Conservation (phyloP, 1,140 invertebrate species). For the Luehdorfia chinensis region DNA sequence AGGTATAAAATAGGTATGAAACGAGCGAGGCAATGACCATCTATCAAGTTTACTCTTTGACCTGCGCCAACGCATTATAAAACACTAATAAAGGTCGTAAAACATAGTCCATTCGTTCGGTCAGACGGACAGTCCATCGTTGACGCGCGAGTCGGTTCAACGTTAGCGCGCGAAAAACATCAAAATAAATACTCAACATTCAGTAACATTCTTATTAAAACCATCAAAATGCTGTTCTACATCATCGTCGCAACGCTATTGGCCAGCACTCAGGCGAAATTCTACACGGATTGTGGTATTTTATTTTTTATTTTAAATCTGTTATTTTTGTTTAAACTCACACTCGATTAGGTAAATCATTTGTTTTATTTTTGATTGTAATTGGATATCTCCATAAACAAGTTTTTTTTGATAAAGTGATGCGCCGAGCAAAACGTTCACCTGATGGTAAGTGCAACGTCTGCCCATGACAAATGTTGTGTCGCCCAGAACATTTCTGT, state of each 20-base stretch:
- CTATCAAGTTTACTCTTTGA: conserved; percentile 43
- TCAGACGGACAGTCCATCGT: conserved; percentile 35
- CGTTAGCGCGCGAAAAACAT: conserved; percentile 55
- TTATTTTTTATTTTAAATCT: conserved; percentile 17
- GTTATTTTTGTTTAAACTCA: conserved; percentile 15
- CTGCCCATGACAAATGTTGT: too few species aligned
- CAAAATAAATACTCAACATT: conserved; percentile 14
- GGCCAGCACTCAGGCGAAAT: conserved; percentile 57
- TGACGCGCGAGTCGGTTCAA: conserved; percentile 52
- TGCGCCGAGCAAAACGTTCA: not conserved
- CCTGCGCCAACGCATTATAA: conserved; percentile 58
- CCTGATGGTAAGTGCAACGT: too few species aligned
- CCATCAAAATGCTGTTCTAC: conserved; percentile 48
- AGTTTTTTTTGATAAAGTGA: conserved; percentile 18
- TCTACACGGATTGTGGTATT: conserved; percentile 63
- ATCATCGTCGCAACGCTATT: conserved; percentile 37
- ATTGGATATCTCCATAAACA: too few species aligned
- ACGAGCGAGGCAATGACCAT: conserved; percentile 8
- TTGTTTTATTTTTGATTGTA: conserved; percentile 14
- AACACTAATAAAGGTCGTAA: conserved; percentile 50
- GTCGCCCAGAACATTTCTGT: too few species aligned
- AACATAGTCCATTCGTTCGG: conserved; percentile 34
- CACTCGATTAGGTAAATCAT: conserved; percentile 1
- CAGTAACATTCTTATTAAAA: not conserved
- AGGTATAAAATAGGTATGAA: too few species aligned